Percentiles rank a stretch among this genome's conserved stretches.
These are phyloP conservation scores for Galeopterus variegatus DNA, from an alignment of 2,113 vertebrate species.

Conservation along the genomic window DNA sequence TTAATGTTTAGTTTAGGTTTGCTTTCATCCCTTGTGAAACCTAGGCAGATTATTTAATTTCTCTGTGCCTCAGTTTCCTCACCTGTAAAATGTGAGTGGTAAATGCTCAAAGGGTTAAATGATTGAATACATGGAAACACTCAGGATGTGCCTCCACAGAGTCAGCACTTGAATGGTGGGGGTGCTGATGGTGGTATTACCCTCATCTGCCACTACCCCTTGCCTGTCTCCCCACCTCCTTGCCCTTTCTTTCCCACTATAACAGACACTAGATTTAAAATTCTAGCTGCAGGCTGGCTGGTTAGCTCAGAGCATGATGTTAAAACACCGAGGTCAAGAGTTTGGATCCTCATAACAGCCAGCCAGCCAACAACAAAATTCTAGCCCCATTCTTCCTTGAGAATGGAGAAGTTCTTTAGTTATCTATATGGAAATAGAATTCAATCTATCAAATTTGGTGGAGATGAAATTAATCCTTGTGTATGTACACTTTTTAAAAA, in stretches of 20 bases:
- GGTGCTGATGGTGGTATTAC: fast-evolving
- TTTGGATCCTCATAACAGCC: no score
- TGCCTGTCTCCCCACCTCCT: background rate
- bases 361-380: background rate
- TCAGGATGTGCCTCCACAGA: background rate
- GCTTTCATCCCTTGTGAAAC: background rate
- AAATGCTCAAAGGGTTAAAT: background rate
- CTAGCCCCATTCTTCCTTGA: background rate
- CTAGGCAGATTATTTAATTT: background rate
- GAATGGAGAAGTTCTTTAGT: background rate
- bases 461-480: constrained; percentile 24
- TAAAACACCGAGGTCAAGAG: no score
- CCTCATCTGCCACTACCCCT: background rate
- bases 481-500: background rate
- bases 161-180: background rate
- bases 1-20: background rate
- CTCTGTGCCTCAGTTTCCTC: background rate
- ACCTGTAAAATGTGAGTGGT: background rate
- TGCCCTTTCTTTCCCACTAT: background rate
- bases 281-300: background rate
- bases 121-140: background rate
- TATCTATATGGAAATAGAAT: background rate
- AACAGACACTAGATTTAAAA: background rate
- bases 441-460: background rate
- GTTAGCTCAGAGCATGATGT: no score